Conservation (phyloP, 2,888 invertebrate species). For the Prostheceraeus crozeri region DNA sequence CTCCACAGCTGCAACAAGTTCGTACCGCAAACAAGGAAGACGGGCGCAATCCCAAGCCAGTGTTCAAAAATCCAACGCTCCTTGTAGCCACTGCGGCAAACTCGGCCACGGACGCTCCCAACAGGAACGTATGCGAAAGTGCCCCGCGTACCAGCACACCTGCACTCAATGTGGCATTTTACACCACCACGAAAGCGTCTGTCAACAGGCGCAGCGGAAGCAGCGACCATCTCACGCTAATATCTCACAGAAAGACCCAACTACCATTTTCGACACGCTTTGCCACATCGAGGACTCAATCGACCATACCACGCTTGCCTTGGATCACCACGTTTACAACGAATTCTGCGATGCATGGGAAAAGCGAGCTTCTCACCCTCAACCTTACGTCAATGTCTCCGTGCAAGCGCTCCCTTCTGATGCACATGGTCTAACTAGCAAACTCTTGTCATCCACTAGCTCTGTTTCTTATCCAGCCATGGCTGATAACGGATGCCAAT, state of each 20-base stretch:
- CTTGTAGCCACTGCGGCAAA: slow-evolving; percentile 7
- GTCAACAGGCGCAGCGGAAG: too few species aligned
- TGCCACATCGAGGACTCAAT: too few species aligned
- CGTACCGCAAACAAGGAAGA: too few species aligned
- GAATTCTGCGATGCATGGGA: not conserved
- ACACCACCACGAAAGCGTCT: not conserved
- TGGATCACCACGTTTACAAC: slow-evolving; percentile 21
- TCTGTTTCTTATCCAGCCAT: too few species aligned
- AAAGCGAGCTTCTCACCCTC: not conserved
- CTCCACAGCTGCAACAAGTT: too few species aligned
- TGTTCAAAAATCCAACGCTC: too few species aligned
- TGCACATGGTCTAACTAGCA: slow-evolving; percentile 2
- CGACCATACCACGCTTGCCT: too few species aligned
- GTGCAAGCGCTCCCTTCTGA: not conserved
- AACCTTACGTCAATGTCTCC: not conserved
- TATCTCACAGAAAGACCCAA: too few species aligned
- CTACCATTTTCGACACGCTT: too few species aligned
- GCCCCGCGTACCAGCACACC: slow-evolving; percentile 25
- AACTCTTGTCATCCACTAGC: not conserved
- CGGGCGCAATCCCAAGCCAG: too few species aligned
- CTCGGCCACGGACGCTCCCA: slow-evolving; percentile 5
- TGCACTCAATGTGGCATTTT: slow-evolving; percentile 6
- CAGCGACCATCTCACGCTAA: too few species aligned
- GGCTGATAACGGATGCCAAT: slow-evolving; percentile 42
- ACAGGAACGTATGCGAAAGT: slow-evolving; percentile 23